These are phyloP conservation scores for Calliopum simillimum DNA, from an alignment of 2,888 invertebrate genomes.

Conservation along the genomic window DNA sequence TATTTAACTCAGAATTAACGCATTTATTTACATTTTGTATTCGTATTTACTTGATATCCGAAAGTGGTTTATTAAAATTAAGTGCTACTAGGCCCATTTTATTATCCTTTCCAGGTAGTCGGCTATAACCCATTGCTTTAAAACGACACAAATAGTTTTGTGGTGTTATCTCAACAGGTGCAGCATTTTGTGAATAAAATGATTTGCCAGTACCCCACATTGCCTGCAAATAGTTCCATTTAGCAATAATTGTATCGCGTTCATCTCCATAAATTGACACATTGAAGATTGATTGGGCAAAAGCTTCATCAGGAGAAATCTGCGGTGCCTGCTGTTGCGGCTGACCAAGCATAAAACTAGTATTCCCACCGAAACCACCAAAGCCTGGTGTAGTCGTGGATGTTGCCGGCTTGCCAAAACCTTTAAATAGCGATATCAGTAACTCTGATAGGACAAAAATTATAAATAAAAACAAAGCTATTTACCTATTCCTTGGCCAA, in stretches of 20 bases:
- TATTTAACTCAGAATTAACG: not conserved
- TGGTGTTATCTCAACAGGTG: slow-evolving; percentile 83
- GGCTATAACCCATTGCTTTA: slow-evolving; percentile 94
- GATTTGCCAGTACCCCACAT: slow-evolving; percentile 74
- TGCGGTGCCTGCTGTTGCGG: slow-evolving; percentile 69
- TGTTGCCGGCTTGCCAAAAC: slow-evolving; percentile 64
- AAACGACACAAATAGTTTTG: slow-evolving; percentile 94
- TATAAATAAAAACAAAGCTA: not conserved
- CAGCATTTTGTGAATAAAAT: slow-evolving; percentile 80
- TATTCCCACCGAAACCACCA: slow-evolving; percentile 70
- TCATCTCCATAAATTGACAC: slow-evolving; percentile 94
- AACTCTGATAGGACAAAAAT: slow-evolving; percentile 33
- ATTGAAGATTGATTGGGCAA: slow-evolving; percentile 80
- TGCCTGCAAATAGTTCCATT: slow-evolving; percentile 94
- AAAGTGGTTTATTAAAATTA: slow-evolving; percentile 83
- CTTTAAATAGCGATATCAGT: slow-evolving; percentile 44
- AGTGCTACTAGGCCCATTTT: slow-evolving; percentile 92
- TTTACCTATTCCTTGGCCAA: slow-evolving; percentile 66
- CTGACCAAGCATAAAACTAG: slow-evolving; percentile 66
- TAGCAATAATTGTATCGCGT: slow-evolving; percentile 90
- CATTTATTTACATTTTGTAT: not conserved
- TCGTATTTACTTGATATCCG: slow-evolving; percentile 78
- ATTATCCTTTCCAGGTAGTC: slow-evolving; percentile 86
- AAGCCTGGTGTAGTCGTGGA: slow-evolving; percentile 66
- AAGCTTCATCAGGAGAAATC: slow-evolving; percentile 75